These are phyloP conservation scores for Plecotus auritus DNA, from an alignment of 2,113 vertebrate genomes.

Conservation along the genomic window DNA sequence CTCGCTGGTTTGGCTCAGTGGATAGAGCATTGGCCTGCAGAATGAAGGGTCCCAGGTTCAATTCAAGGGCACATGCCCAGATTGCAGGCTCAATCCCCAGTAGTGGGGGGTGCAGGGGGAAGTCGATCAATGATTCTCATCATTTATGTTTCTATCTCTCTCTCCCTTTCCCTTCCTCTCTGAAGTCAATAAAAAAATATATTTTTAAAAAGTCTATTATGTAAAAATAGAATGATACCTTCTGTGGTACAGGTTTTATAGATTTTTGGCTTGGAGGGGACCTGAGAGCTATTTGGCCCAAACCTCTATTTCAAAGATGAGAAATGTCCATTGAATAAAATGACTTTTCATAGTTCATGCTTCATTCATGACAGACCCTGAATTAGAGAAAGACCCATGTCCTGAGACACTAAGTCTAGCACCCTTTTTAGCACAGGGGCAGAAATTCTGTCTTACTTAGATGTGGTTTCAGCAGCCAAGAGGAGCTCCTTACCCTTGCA, in stretches of 20 bases:
- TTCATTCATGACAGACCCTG: background rate
- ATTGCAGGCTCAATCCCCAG: too few species aligned
- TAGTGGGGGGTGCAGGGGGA: too few species aligned
- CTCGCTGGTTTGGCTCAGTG: too few species aligned
- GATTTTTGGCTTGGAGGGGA: background rate
- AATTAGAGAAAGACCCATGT: slow-evolving; percentile 10
- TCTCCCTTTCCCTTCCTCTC: too few species aligned
- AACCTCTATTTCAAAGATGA: slow-evolving; percentile 24
- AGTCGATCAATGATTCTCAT: too few species aligned
- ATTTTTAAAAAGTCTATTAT: background rate
- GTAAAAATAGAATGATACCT: background rate
- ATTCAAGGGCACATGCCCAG: too few species aligned
- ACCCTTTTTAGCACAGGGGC: background rate
- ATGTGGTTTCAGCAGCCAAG: background rate
- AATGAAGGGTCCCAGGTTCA: too few species aligned
- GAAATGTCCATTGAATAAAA: background rate
- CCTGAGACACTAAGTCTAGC: background rate
- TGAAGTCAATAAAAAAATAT: too few species aligned
- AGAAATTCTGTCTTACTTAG: background rate
- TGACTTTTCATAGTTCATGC: background rate
- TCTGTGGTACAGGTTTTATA: background rate
- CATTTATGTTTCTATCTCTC: too few species aligned
- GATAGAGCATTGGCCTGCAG: too few species aligned
- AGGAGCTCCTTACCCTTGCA: background rate
- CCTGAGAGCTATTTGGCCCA: slow-evolving; percentile 3